These are phyloP conservation scores for Myotis findleyi DNA, from an alignment of 2,797 vertebrate genomes.

Conservation along the genomic window DNA sequence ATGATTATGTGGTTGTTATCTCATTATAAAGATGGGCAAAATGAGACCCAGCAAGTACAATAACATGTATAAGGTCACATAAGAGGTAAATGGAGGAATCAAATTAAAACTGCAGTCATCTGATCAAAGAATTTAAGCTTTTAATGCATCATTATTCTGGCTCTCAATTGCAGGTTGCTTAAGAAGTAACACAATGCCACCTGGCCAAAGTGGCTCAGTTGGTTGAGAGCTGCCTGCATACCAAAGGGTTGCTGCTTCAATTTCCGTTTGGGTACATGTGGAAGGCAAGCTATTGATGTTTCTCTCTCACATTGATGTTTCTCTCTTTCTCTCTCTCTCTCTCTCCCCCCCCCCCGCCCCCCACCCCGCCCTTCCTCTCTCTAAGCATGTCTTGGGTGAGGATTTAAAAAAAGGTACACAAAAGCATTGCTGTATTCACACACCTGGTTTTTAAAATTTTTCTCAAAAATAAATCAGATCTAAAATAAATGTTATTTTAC, in stretches of 20 bases:
- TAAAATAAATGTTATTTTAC: constrained; percentile 50
- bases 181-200: background rate
- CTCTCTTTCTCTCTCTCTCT: background rate
- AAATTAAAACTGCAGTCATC: background rate
- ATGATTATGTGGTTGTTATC: background rate
- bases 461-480: constrained; percentile 22
- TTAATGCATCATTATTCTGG: background rate
- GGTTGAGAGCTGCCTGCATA: background rate
- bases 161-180: background rate
- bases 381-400: background rate
- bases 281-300: background rate
- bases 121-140: constrained; percentile 1
- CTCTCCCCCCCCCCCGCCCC: too few species aligned
- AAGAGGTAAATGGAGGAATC: background rate
- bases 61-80: background rate
- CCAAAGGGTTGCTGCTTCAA: background rate
- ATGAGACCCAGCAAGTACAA: background rate
- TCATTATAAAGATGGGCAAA: constrained; percentile 1
- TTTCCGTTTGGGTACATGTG: background rate
- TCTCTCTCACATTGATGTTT: background rate
- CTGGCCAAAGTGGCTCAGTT: background rate
- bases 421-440: background rate
- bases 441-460: background rate
- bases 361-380: background rate
- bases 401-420: background rate